These are phyloP conservation scores for Silurus lanzhouensis DNA, from an alignment of 2,797 vertebrate genomes.

Conservation along the genomic window DNA sequence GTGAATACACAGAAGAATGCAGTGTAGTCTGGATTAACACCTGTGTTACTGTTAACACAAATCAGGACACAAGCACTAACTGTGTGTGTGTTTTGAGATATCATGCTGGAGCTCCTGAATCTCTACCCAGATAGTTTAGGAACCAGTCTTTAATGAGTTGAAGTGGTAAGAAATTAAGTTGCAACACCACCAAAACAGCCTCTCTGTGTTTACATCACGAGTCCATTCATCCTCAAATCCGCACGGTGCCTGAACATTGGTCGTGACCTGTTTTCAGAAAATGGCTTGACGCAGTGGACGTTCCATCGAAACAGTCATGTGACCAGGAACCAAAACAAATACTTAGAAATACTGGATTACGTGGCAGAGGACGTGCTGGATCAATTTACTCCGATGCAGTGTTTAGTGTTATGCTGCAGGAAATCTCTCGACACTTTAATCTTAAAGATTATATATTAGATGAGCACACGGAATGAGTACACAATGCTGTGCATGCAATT, in stretches of 20 bases:
- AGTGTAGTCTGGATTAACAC: not conserved
- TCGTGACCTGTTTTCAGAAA: constrained; percentile 15
- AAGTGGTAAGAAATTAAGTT: not conserved
- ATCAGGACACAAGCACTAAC: too few relatives aligned
- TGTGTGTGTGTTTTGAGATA: not conserved
- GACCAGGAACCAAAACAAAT: constrained; percentile 50
- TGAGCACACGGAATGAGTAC: too few relatives aligned
- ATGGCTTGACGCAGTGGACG: too few relatives aligned
- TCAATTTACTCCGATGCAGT: not conserved
- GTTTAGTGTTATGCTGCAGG: not conserved
- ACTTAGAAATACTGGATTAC: not conserved
- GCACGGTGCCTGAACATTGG: not conserved
- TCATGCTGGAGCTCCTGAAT: not conserved
- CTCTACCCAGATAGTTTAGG: not conserved
- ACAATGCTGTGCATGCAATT: not conserved
- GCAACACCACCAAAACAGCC: not conserved
- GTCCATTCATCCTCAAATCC: not conserved
- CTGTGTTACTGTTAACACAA: not conserved
- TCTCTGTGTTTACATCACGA: not conserved
- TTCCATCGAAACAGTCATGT: constrained; percentile 30
- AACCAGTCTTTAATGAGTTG: not conserved
- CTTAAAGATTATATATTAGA: not conserved
- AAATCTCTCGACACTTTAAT: not conserved
- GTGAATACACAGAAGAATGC: not conserved
- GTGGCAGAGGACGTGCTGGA: constrained; percentile 40